Evolutionary conservation across 2,888 invertebrate genomes (phyloP).

Genomic region (Seladonia tumulorum): DNA sequence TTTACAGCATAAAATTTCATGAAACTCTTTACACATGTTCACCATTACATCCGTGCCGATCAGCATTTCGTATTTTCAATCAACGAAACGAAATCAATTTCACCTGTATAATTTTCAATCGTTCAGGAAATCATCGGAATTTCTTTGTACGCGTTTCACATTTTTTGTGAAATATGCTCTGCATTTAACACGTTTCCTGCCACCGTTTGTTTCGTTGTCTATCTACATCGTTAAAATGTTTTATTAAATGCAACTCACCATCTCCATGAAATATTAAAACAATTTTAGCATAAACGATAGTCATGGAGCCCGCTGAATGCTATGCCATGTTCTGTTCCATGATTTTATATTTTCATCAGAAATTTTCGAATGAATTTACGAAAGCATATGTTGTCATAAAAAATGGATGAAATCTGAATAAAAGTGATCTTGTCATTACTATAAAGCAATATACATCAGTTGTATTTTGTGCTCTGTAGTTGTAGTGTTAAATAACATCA

Average conservation of each 20-base stretch:
- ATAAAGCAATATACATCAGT: background rate
- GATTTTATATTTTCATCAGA: background rate
- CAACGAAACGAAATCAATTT: background rate
- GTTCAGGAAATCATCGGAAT: background rate
- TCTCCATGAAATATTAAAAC: background rate
- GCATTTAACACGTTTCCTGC: background rate
- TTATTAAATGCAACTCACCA: too few species aligned
- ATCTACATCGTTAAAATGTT: background rate
- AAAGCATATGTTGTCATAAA: too few species aligned
- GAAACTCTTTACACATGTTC: background rate
- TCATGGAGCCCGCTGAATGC: background rate
- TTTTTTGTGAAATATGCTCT: background rate
- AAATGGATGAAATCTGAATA: too few species aligned
- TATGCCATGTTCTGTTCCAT: background rate
- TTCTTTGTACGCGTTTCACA: background rate
- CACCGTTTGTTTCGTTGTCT: background rate
- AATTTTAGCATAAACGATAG: background rate
- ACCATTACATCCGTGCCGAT: too few species aligned
- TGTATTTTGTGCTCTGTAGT: too few species aligned
- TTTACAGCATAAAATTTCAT: background rate
- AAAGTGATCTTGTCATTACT: too few species aligned
- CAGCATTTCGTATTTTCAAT: background rate
- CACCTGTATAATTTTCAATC: background rate
- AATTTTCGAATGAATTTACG: background rate
- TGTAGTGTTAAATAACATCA: too few species aligned